These are phyloP conservation scores for Odontocerum albicorne DNA, from an alignment of 2,888 invertebrate species.

Conservation along the genomic window DNA sequence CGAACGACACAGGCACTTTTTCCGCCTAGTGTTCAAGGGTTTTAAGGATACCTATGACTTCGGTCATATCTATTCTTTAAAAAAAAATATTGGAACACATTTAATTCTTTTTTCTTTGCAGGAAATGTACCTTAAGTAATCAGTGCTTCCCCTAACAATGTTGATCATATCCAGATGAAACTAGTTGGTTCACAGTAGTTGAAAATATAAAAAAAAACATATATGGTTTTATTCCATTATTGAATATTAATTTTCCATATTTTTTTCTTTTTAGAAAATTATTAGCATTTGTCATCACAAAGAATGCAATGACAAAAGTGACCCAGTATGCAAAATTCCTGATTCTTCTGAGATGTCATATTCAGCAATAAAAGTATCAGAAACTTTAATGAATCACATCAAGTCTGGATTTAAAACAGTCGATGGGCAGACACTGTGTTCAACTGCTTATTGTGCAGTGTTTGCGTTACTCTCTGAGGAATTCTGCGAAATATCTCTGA, in stretches of 20 bases:
- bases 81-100: neutral
- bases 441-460: slow-evolving; percentile 49
- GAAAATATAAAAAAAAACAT: too few relatives aligned
- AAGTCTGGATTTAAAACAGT: slow-evolving; percentile 42
- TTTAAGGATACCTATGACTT: too few relatives aligned
- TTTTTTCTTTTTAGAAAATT: slow-evolving; percentile 11
- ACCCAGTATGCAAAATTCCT: neutral
- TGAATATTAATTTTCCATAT: too few relatives aligned
- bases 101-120: neutral
- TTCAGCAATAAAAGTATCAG: slow-evolving; percentile 16
- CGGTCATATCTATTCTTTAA: too few relatives aligned
- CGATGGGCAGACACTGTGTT: slow-evolving; percentile 51
- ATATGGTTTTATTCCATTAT: too few relatives aligned
- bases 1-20: too few relatives aligned
- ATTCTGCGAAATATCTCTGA: slow-evolving; percentile 7
- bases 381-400: slow-evolving; percentile 18
- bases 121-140: neutral
- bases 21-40: too few relatives aligned
- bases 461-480: slow-evolving; percentile 41
- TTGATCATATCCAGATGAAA: too few relatives aligned
- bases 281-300: slow-evolving; percentile 13
- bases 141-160: neutral
- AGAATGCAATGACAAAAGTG: slow-evolving; percentile 3
- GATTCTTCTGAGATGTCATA: slow-evolving; percentile 1
- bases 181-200: too few relatives aligned